phyloP scores from a whole-genome alignment of 2,797 vertebrate species.

The Euthynnus affinis region DNA sequence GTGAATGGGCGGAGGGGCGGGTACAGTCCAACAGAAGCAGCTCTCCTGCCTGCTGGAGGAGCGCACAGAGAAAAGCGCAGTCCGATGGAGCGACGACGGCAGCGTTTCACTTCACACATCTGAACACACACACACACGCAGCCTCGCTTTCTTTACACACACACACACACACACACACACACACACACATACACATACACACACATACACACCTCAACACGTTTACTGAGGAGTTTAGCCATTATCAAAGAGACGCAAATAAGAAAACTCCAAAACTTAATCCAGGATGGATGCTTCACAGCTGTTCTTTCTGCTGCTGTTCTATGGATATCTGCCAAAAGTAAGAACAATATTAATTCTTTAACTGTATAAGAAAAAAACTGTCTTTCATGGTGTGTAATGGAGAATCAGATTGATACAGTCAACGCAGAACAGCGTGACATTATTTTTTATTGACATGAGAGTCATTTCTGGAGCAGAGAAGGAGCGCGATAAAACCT shows the following conservation, averaged over 20 bases:
- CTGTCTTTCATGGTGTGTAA: not conserved
- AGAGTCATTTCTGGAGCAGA: not conserved
- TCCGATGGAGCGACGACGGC: conserved; percentile 57
- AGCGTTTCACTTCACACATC: conserved; percentile 9
- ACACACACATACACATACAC: not conserved
- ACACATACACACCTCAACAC: not conserved
- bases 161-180: not conserved
- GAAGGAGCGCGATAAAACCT: no score
- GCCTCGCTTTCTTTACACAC: no score
- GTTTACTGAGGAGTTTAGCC: conserved; percentile 4
- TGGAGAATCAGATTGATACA: not conserved
- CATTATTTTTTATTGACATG: not conserved
- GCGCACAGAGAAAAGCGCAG: conserved; percentile 56
- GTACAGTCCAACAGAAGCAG: not conserved
- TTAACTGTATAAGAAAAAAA: not conserved
- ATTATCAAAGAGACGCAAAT: conserved; percentile 3
- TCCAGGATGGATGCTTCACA: conserved; percentile 63
- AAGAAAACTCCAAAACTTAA: conserved; percentile 18
- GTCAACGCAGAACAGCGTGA: no score
- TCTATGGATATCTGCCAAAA: conserved; percentile 62
- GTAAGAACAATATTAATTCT: conserved; percentile 52
- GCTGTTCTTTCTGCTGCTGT: conserved; percentile 60
- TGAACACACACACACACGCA: not conserved
- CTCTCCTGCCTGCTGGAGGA: conserved; percentile 20
- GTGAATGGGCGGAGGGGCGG: conserved; percentile 33